Percentiles rank a stretch among this genome's conserved stretches.
phyloP scores from a whole-genome alignment of 2,797 vertebrate species.

The Mormyrus proboscirostris region DNA sequence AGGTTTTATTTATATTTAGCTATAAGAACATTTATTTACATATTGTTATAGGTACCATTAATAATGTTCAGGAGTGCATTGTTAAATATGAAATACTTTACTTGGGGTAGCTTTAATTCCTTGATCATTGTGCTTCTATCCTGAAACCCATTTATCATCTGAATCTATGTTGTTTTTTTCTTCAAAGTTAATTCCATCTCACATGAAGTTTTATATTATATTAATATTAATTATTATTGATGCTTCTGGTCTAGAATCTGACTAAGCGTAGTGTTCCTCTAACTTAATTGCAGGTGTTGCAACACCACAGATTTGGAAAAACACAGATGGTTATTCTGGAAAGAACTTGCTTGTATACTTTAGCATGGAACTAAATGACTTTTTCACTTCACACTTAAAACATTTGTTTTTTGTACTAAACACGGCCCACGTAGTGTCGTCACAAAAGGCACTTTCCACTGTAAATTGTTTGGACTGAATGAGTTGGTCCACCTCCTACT shows the following conservation, averaged over 20 bases:
- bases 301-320: conserved; percentile 41
- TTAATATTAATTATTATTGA: not conserved
- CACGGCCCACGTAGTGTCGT: conserved; percentile 61
- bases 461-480: conserved; percentile 71
- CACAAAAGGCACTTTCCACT: conserved; percentile 47
- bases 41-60: not conserved
- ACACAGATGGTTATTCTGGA: conserved; percentile 60
- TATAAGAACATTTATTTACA: not conserved
- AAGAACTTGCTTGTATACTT: conserved; percentile 54
- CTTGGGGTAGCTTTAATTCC: not conserved
- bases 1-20: not conserved
- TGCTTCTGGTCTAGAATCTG: conserved; percentile 10
- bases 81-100: not conserved
- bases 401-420: conserved; percentile 58
- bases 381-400: conserved; percentile 49
- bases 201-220: not conserved
- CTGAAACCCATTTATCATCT: not conserved
- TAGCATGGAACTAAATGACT: conserved; percentile 50
- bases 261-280: conserved; percentile 40
- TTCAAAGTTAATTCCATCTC: not conserved
- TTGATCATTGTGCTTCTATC: not conserved
- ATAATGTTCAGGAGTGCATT: not conserved
- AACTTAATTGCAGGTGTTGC: not conserved
- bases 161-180: not conserved
- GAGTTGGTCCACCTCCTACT: conserved; percentile 63